Percentiles rank a stretch among this genome's conserved stretches.
These are phyloP conservation scores for Alloplasta piceator DNA, from an alignment of 2,888 invertebrate species.

Conservation along the genomic window DNA sequence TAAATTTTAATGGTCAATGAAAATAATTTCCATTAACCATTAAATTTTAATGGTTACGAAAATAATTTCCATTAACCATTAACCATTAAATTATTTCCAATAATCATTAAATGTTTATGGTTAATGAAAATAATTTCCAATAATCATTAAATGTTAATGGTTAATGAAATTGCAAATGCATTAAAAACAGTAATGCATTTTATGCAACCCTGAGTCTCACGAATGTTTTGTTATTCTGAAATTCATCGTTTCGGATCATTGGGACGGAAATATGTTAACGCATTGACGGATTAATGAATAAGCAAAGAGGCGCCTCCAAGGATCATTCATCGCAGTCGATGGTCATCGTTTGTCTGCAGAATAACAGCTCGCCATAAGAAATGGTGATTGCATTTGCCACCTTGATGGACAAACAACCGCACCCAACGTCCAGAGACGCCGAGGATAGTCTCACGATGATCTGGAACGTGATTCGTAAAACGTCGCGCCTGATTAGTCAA, in stretches of 20 bases:
- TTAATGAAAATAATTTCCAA: no score
- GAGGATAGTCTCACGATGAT: constrained; percentile 80
- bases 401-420: constrained; percentile 75
- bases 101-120: no score
- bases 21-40: no score
- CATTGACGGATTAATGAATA: constrained; percentile 3
- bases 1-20: no score
- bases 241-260: constrained; percentile 5
- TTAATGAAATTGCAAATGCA: no score
- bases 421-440: constrained; percentile 71
- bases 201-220: no score
- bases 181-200: no score
- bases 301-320: constrained; percentile 9
- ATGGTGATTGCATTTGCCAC: constrained; percentile 20
- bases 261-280: constrained; percentile 8
- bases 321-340: constrained; percentile 26
- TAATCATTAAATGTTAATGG: no score
- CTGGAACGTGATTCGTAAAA: constrained; percentile 70
- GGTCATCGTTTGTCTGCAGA: constrained; percentile 14
- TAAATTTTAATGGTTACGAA: no score
- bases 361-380: neutral
- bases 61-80: no score
- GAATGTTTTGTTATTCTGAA: neutral
- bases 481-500: neutral
- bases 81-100: no score